Base-by-base conservation (phyloP, 2,888 invertebrate species). In the Notodonta ziczac region DNA sequence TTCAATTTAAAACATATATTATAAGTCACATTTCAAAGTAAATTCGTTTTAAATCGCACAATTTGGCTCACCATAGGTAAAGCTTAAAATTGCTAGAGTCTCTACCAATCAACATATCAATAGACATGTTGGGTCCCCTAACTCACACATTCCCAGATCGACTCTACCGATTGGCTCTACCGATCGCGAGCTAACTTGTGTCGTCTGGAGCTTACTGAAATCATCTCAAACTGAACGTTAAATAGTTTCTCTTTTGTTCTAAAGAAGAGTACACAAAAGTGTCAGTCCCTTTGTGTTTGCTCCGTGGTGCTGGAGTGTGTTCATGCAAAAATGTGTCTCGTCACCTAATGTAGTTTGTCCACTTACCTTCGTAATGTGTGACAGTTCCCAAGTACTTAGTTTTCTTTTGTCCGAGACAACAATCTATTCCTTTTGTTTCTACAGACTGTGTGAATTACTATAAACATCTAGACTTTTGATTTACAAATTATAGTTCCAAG, bases 341-440 rank as follows among this genome's bases (percentile, higher is more conserved):
- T 85, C 84, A 84, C 61, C 76, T 81, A 84, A 84, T 84, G 79
- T 81, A 73, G 61, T 80, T 78, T 72, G 75, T 76, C 75, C 73
- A 73, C 62, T 64, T 69, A 63, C 52, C 46, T 56, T 44, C 46
- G n/a, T 67, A 62, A 62, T 63, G 58, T 65, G 65, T 69, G 69
- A 70, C 70, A 70, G 62, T 69, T 66, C 60, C 55, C 64, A 62
- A 69, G 60, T 62, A 65, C 35, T 61, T 62, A 58, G 62, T 65
- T 61, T 65, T 56, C 57, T 61, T 60, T 60, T 59, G 56, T 56
- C 53, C 39, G 52, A 55, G 54, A 55, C 9, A 40, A n/a, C 14
- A 13, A 55, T 40, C 55, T 40, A 14, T 40, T 8, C n/a, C 14
- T 55, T 55, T 55, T 55, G 55, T 55, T 55, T 3, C 4, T 35